Conservation (phyloP, 2,113 vertebrate species). For the Bujurquina vittata region DNA sequence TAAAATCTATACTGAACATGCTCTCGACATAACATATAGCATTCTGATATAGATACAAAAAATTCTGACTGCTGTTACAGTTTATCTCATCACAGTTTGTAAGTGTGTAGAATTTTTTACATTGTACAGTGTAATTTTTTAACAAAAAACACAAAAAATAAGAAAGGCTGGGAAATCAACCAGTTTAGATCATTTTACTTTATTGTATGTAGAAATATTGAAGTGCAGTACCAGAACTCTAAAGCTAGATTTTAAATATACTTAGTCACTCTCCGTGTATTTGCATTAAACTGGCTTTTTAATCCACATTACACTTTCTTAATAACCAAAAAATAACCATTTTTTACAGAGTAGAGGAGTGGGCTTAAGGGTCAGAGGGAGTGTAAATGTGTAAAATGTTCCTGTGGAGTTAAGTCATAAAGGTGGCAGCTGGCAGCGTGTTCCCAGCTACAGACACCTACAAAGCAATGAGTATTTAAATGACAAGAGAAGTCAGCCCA, state of each 20-base stretch:
- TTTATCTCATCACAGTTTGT: neutral
- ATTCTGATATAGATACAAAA: neutral
- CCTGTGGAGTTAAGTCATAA: conserved; percentile 35
- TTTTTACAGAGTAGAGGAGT: neutral
- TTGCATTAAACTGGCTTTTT: conserved; percentile 32
- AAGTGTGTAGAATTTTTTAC: neutral
- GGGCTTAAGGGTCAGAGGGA: neutral
- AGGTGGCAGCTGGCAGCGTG: conserved; percentile 68
- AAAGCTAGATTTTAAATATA: neutral
- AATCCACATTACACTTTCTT: conserved; percentile 47
- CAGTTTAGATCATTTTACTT: neutral
- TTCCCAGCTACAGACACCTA: conserved; percentile 50
- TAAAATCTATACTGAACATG: neutral
- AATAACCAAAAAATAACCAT: neutral
- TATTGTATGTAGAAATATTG: neutral
- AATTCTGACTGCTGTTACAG: neutral
- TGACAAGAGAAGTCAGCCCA: conserved; percentile 60
- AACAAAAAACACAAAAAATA: neutral
- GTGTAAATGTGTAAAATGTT: conserved; percentile 45
- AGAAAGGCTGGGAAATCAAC: neutral
- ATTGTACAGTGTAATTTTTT: neutral
- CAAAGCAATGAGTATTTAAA: conserved; percentile 62
- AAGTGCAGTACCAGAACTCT: neutral
- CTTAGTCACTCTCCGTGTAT: neutral
- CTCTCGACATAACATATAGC: neutral